Evolutionary conservation across 2,113 vertebrate genomes (phyloP).

Genomic region (Semnopithecus entellus): DNA sequence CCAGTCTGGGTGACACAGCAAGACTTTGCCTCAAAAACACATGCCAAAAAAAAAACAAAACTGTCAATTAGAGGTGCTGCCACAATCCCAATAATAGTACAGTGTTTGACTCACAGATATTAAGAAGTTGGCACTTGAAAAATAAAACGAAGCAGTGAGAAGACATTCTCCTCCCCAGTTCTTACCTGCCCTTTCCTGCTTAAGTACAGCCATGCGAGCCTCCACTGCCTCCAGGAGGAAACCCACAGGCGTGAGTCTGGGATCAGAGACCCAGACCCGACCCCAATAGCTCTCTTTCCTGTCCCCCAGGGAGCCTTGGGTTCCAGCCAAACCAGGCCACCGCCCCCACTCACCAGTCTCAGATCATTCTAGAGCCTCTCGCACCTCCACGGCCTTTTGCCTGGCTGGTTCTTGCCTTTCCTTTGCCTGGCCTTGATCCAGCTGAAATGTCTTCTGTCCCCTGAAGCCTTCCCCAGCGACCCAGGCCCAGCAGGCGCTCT

Average conservation of each 20-base stretch:
- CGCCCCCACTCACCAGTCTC: background rate
- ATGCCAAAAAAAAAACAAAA: too few relatives aligned
- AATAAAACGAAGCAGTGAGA: background rate
- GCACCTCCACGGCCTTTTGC: background rate
- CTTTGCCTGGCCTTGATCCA: background rate
- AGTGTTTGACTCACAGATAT: background rate
- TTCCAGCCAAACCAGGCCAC: background rate
- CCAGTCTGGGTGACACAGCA: too few relatives aligned
- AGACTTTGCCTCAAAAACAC: too few relatives aligned
- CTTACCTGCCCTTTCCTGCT: background rate
- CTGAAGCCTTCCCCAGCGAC: background rate
- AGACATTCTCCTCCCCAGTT: background rate
- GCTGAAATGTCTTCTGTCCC: background rate
- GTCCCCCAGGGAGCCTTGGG: background rate
- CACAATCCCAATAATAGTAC: background rate
- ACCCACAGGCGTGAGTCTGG: background rate
- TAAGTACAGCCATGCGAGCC: background rate
- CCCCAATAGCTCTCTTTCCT: background rate
- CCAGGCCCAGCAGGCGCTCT: background rate
- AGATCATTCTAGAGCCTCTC: constrained; percentile 10
- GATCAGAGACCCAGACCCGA: background rate
- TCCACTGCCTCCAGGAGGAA: background rate
- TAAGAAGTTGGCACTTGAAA: background rate
- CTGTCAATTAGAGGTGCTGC: background rate
- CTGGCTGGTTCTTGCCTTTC: background rate